phyloP scores from a whole-genome alignment of 2,888 invertebrate genomes.

The Lamproptera curius region DNA sequence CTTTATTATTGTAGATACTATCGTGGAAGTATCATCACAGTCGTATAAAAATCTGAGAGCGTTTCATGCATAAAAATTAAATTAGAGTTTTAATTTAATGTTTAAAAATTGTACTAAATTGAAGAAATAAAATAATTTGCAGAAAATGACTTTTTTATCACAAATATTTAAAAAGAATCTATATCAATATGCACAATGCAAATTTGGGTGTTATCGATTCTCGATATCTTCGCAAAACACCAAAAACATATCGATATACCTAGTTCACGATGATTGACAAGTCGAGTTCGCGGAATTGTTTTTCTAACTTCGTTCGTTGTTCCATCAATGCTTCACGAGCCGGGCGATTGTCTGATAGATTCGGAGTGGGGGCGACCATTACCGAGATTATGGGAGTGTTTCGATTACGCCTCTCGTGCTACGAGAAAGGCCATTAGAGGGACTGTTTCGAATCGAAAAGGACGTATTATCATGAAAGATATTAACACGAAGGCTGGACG shows the following conservation, averaged over 20 bases:
- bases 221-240: too few species aligned
- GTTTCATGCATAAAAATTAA: background rate
- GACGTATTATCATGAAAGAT: constrained; percentile 30
- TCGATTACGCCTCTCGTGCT: constrained; percentile 36
- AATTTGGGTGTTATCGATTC: too few species aligned
- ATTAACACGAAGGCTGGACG: constrained; percentile 45
- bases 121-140: too few species aligned
- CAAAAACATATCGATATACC: constrained; percentile 20
- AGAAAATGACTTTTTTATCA: too few species aligned
- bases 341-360: constrained; percentile 18
- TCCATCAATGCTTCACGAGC: constrained; percentile 24
- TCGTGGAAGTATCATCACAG: background rate
- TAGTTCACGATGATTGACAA: constrained; percentile 23
- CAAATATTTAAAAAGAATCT: too few species aligned
- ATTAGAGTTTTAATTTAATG: background rate
- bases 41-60: background rate
- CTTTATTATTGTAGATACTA: background rate
- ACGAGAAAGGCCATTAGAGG: constrained; percentile 59
- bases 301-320: constrained; percentile 32
- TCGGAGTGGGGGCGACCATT: constrained; percentile 30
- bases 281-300: constrained; percentile 30
- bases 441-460: constrained; percentile 46
- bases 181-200: too few species aligned
- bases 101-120: too few species aligned
- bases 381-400: constrained; percentile 33